A percentile compares a stretch with the other conserved stretches of the same genome.
Conservation (phyloP, 1,140 invertebrate genomes). For the Zophobas atratus region DNA sequence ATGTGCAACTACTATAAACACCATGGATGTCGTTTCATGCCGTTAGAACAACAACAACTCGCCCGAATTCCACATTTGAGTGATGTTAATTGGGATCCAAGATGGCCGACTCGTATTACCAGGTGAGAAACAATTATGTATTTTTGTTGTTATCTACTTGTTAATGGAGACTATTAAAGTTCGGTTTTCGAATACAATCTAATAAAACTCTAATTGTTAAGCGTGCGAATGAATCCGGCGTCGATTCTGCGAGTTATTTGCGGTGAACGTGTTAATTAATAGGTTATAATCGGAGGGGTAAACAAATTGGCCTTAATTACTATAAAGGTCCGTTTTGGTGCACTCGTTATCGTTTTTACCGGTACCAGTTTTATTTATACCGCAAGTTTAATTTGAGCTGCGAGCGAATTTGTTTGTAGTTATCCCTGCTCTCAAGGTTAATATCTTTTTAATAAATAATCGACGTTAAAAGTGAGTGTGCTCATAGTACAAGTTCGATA, state of each 20-base stretch:
- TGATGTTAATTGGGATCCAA: constrained; percentile 65
- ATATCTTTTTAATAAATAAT: constrained; percentile 36
- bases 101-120: constrained; percentile 75
- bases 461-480: constrained; percentile 3
- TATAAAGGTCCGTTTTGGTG: background rate
- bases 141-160: constrained; percentile 40
- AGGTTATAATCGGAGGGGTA: constrained; percentile 41
- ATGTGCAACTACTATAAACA: constrained; percentile 3
- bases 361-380: constrained; percentile 16
- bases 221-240: no score
- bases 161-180: constrained; percentile 20
- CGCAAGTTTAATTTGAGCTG: background rate
- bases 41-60: constrained; percentile 49
- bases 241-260: background rate
- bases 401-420: constrained; percentile 23
- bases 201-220: background rate
- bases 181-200: background rate
- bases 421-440: constrained; percentile 38
- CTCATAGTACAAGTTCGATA: background rate
- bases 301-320: constrained; percentile 24
- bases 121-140: constrained; percentile 69
- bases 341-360: background rate
- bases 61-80: constrained; percentile 42
- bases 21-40: background rate
- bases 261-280: constrained; percentile 28